Conservation (phyloP, 2,797 vertebrate species). For the Sternarchorhynchus goeldii region DNA sequence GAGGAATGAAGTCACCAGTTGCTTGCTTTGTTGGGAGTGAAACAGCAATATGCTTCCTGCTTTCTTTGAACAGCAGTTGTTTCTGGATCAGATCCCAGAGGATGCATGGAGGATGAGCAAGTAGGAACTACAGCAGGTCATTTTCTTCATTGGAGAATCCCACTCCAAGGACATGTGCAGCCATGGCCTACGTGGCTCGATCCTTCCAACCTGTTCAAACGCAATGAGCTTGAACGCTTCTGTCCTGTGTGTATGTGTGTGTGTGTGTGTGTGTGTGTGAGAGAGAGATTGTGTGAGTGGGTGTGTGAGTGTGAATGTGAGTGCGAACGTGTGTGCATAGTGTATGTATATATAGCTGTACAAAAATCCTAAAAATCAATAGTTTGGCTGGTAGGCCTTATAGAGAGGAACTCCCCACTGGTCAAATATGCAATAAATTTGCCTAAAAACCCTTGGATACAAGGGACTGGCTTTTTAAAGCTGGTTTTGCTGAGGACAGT, state of each 20-base stretch:
- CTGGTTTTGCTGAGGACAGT: slow-evolving; percentile 14
- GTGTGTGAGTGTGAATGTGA: slow-evolving; percentile 28
- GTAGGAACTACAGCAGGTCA: not conserved
- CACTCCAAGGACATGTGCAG: slow-evolving; percentile 25
- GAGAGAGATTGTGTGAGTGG: not conserved
- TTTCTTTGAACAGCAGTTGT: not conserved
- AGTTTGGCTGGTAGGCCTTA: slow-evolving; percentile 65
- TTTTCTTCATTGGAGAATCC: slow-evolving; percentile 29
- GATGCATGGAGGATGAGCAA: slow-evolving; percentile 51
- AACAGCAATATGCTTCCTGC: slow-evolving; percentile 38
- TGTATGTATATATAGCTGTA: slow-evolving; percentile 45
- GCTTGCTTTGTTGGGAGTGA: not conserved
- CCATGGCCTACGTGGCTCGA: slow-evolving; percentile 47
- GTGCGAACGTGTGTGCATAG: slow-evolving; percentile 9
- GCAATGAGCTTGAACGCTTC: slow-evolving; percentile 53
- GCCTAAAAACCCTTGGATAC: slow-evolving; percentile 46
- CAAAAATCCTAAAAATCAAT: slow-evolving; percentile 64
- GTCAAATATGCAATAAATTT: slow-evolving; percentile 68
- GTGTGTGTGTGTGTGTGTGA: slow-evolving; percentile 39
- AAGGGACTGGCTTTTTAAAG: slow-evolving; percentile 35
- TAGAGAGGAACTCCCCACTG: slow-evolving; percentile 52
- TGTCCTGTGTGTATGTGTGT: slow-evolving; percentile 45
- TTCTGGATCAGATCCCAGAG: slow-evolving; percentile 54
- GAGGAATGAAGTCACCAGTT: not conserved
- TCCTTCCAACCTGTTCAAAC: slow-evolving; percentile 54